phyloP scores from a whole-genome alignment of 1,140 invertebrate species.

The Vollenhovia emeryi region DNA sequence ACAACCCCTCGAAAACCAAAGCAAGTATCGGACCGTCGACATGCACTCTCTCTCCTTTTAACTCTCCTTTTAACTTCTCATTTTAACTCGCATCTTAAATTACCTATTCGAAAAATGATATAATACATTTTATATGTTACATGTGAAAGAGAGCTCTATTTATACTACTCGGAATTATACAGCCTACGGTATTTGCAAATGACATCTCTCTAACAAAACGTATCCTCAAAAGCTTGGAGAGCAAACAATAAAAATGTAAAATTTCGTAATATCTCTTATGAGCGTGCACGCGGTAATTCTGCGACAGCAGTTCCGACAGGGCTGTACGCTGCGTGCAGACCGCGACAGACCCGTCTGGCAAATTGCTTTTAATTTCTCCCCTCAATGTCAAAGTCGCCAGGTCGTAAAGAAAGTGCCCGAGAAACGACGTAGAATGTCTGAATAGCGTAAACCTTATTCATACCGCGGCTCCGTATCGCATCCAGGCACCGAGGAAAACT shows the following conservation, averaged over 20 bases:
- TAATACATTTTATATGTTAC: background rate
- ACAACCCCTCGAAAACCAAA: no score
- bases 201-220: background rate
- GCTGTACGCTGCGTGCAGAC: background rate
- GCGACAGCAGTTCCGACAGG: background rate
- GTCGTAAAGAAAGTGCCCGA: conserved; percentile 39
- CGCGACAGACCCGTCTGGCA: background rate
- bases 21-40: no score
- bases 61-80: no score
- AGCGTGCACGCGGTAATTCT: background rate
- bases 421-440: conserved; percentile 47
- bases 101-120: no score
- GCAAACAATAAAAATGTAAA: conserved; percentile 2
- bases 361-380: conserved; percentile 44
- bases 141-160: background rate
- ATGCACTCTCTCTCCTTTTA: no score
- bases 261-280: background rate
- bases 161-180: background rate
- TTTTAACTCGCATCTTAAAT: background rate
- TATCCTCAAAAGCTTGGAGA: background rate
- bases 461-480: conserved; percentile 17
- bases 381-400: conserved; percentile 41
- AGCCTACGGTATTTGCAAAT: background rate
- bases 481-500: conserved; percentile 25
- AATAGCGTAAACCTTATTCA: conserved; percentile 55